These are phyloP conservation scores for Craseonycteris thonglongyai DNA, from an alignment of 2,113 vertebrate genomes.

Conservation along the genomic window DNA sequence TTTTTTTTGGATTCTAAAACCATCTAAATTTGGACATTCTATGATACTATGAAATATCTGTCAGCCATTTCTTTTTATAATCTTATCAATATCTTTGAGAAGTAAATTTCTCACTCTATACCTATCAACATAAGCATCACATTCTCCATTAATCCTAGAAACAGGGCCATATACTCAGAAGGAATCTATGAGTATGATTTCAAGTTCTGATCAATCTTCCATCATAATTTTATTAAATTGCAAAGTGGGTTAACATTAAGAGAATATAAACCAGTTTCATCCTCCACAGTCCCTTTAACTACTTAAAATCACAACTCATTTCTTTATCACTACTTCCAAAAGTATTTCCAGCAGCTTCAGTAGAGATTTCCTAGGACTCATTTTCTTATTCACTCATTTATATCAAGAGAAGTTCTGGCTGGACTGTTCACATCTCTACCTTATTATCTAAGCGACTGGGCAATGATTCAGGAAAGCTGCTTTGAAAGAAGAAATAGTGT, in stretches of 20 bases:
- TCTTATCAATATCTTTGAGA: not conserved
- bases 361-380: not conserved
- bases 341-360: not conserved
- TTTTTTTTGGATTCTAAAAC: not conserved
- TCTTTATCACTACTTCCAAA: not conserved
- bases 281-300: not conserved
- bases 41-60: not conserved
- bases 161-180: not conserved
- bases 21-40: not conserved
- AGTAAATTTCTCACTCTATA: not conserved
- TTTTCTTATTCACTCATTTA: not conserved
- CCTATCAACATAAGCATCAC: not conserved
- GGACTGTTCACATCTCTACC: not conserved
- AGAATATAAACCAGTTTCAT: not conserved
- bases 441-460: not conserved
- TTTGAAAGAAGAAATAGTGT: not conserved
- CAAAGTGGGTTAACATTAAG: not conserved
- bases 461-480: not conserved
- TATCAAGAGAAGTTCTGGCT: not conserved
- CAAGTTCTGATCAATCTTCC: not conserved
- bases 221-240: not conserved
- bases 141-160: not conserved
- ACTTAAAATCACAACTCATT: not conserved
- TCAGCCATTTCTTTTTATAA: not conserved
- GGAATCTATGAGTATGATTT: not conserved